Conservation (phyloP, 2,888 invertebrate species). For the Hesperia comma region DNA sequence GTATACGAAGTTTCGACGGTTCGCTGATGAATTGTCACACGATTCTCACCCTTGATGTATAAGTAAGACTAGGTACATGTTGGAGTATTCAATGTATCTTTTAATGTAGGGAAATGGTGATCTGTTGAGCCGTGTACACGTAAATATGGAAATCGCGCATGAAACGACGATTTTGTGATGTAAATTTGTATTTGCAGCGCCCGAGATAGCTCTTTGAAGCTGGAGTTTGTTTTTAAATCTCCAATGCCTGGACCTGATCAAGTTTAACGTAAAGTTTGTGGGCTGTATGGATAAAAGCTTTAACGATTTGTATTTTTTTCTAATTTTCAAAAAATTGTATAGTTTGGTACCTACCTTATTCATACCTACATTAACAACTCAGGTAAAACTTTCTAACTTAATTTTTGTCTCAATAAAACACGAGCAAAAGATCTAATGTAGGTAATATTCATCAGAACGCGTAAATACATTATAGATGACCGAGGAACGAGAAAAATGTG, state of each 20-base stretch:
- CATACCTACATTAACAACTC: no score
- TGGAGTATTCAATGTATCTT: conserved; percentile 15
- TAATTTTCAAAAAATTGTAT: no score
- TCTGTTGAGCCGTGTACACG: conserved; percentile 7
- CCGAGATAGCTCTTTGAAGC: conserved; percentile 12
- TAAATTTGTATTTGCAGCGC: conserved; percentile 36
- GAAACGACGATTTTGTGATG: conserved; percentile 45
- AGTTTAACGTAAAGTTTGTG: not conserved
- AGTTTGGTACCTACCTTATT: no score
- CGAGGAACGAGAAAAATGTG: conserved; percentile 13
- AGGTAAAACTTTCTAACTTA: no score
- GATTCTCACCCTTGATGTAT: conserved; percentile 13
- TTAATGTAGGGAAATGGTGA: not conserved
- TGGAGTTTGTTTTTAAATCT: conserved; percentile 8
- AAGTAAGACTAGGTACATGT: no score
- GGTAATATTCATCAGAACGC: conserved; percentile 14
- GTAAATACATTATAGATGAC: not conserved
- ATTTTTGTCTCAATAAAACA: no score
- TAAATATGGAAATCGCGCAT: conserved; percentile 48
- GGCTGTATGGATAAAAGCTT: no score
- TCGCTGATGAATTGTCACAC: conserved; percentile 9
- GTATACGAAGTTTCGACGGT: conserved; percentile 9
- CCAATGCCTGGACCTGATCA: conserved; percentile 6
- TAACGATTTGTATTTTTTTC: no score
- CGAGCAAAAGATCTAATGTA: not conserved